Evolutionary conservation across 2,113 vertebrate species (phyloP).

Genomic region (Oriolus oriolus): DNA sequence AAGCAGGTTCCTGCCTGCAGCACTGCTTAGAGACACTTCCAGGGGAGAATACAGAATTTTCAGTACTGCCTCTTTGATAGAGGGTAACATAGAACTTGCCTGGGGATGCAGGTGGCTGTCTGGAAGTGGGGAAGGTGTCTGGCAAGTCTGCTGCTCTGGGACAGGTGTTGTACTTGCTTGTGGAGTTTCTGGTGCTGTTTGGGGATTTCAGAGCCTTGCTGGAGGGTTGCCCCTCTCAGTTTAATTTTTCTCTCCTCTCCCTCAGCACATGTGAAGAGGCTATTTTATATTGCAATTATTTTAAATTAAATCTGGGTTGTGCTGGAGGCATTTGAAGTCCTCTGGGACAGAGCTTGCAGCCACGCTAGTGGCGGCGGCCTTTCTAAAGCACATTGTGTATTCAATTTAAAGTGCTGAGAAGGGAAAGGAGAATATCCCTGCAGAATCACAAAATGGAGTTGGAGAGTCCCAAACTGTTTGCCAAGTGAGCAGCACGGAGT

Average conservation of each 20-base stretch:
- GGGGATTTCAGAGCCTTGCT: slow-evolving; percentile 46
- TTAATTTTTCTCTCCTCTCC: slow-evolving; percentile 65
- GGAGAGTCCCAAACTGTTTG: not conserved
- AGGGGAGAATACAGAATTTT: not conserved
- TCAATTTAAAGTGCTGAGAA: not conserved
- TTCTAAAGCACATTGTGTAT: not conserved
- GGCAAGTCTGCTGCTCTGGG: not conserved
- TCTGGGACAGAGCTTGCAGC: slow-evolving; percentile 31
- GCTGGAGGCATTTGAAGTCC: slow-evolving; percentile 41
- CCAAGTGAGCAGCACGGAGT: not conserved
- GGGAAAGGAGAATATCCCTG: not conserved
- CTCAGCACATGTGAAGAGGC: slow-evolving; percentile 25
- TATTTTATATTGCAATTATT: slow-evolving; percentile 63
- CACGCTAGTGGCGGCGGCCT: slow-evolving; percentile 9
- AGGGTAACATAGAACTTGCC: not conserved
- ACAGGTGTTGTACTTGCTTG: not conserved
- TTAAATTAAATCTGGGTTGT: slow-evolving; percentile 65
- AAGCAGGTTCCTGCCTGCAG: not conserved
- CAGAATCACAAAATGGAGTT: not conserved
- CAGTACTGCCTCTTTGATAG: not conserved
- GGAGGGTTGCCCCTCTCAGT: slow-evolving; percentile 53
- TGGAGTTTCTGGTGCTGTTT: slow-evolving; percentile 10
- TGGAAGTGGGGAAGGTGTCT: not conserved
- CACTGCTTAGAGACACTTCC: not conserved
- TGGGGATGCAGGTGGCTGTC: not conserved